Evolutionary conservation across 92 coral and sea anemone genomes (phyloP).

Genomic region (Epizoanthus ramosus): DNA sequence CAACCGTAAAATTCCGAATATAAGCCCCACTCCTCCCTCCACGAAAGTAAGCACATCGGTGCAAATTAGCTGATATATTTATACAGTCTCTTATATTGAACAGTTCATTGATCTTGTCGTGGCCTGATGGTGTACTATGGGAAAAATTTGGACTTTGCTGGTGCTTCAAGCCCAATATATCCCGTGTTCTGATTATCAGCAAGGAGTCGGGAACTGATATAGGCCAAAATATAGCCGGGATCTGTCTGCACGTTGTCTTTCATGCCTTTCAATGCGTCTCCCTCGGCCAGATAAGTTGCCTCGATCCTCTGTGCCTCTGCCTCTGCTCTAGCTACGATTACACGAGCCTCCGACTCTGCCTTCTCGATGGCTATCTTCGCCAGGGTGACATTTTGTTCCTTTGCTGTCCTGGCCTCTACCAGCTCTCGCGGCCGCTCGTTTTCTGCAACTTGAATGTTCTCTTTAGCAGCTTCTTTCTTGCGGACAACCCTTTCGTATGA

Average conservation of each 20-base stretch:
- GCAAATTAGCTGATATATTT: no score
- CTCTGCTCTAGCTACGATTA: conserved; percentile 13
- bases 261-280: conserved; percentile 16
- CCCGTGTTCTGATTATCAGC: conserved; percentile 10
- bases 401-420: conserved; percentile 27
- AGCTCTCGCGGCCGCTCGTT: conserved; percentile 36
- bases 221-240: background rate
- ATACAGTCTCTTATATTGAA: no score
- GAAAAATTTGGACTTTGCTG: conserved; percentile 12
- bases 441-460: conserved; percentile 19
- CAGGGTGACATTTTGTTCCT: conserved; percentile 31
- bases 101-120: no score
- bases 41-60: no score
- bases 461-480: conserved; percentile 39
- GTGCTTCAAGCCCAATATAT: conserved; percentile 6
- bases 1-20: no score
- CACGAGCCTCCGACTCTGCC: conserved; percentile 41
- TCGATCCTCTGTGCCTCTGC: conserved; percentile 25
- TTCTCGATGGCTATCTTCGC: conserved; percentile 38
- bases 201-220: conserved; percentile 8
- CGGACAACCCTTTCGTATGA: conserved; percentile 39
- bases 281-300: conserved; percentile 28
- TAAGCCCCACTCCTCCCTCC: no score
- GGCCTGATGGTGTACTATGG: background rate
- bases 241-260: background rate